Percentiles rank a stretch among this genome's conserved stretches.
phyloP scores from a whole-genome alignment of 2,113 vertebrate species.

The Steatornis caripensis region DNA sequence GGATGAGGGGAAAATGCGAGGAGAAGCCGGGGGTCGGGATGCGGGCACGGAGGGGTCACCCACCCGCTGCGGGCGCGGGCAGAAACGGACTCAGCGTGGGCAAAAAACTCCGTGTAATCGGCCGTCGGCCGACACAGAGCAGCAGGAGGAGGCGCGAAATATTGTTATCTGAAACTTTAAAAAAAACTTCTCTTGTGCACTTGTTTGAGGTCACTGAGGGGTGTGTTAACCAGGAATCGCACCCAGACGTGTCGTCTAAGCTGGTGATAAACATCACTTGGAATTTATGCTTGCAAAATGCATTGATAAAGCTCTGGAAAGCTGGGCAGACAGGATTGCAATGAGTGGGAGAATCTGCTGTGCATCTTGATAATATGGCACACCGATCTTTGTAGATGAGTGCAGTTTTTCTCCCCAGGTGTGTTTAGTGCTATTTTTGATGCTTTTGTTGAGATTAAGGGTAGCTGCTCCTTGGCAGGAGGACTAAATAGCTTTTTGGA shows the following conservation, averaged over 20 bases:
- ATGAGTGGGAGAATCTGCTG: background rate
- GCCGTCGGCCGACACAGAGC: no score
- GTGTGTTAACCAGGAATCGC: background rate
- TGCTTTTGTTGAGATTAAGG: background rate
- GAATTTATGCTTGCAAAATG: background rate
- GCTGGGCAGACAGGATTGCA: background rate
- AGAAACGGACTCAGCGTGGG: no score
- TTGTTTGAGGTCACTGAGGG: background rate
- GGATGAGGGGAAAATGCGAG: no score
- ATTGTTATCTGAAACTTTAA: no score
- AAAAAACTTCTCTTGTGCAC: background rate
- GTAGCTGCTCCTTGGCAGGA: background rate
- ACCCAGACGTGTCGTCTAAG: background rate
- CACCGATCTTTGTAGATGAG: accelerated
- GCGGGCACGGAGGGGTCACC: no score
- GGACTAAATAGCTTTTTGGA: background rate
- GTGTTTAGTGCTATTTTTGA: background rate
- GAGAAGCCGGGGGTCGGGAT: no score
- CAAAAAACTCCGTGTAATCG: no score
- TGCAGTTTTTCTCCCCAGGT: accelerated
- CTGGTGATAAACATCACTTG: background rate
- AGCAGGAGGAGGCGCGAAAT: no score
- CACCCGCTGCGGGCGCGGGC: no score
- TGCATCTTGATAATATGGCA: background rate
- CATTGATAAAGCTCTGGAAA: background rate